Percentiles rank a stretch among this genome's conserved stretches.
phyloP scores from a whole-genome alignment of 2,888 invertebrate species.

The Watsonalla cultraria region DNA sequence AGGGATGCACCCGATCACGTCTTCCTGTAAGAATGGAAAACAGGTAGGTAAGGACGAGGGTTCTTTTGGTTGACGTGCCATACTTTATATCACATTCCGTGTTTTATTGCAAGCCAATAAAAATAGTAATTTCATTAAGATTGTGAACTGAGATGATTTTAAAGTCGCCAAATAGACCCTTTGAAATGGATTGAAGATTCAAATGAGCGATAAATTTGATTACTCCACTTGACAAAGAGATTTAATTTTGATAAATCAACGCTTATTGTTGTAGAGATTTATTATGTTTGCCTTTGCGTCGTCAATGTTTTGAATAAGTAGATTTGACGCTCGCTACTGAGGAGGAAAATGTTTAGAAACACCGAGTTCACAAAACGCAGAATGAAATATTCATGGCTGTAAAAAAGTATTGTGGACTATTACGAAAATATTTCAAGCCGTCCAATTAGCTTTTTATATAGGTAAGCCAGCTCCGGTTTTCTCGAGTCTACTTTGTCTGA shows the following conservation, averaged over 20 bases:
- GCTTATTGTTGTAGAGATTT: slow-evolving; percentile 64
- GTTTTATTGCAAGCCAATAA: neutral
- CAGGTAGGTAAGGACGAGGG: slow-evolving; percentile 29
- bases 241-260: slow-evolving; percentile 76
- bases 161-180: slow-evolving; percentile 43
- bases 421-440: slow-evolving; percentile 27
- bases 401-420: slow-evolving; percentile 21
- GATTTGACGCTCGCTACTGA: slow-evolving; percentile 19
- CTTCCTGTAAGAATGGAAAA: slow-evolving; percentile 31
- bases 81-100: neutral
- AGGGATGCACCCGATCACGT: slow-evolving; percentile 43
- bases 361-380: slow-evolving; percentile 6
- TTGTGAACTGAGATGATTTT: slow-evolving; percentile 46
- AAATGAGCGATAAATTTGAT: slow-evolving; percentile 75
- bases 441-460: slow-evolving; percentile 32
- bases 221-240: slow-evolving; percentile 68
- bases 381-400: slow-evolving; percentile 10
- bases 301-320: slow-evolving; percentile 29
- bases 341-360: slow-evolving; percentile 7
- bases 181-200: slow-evolving; percentile 65
- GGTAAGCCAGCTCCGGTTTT: slow-evolving; percentile 29
- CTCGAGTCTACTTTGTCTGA: slow-evolving; percentile 46
- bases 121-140: slow-evolving; percentile 33
- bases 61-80: neutral
- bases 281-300: slow-evolving; percentile 49